Base-by-base conservation (phyloP, 2,888 invertebrate species). In the Cosmia pyralina region DNA sequence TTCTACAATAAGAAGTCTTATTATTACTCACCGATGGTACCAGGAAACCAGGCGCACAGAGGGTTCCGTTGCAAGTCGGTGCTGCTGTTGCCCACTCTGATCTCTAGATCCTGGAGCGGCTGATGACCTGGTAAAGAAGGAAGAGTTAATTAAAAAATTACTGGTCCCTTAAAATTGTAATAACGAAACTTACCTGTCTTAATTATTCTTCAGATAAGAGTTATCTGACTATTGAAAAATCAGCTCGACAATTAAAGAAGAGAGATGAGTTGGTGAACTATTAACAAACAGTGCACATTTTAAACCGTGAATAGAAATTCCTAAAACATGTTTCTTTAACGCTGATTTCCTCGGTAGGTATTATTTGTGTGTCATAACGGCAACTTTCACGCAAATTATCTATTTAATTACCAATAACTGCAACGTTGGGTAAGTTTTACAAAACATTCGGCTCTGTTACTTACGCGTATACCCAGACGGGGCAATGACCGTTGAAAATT, bases 41-140 rank as follows among this genome's bases (percentile, higher is more conserved):
- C 98, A 4, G 99, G 99, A 93, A 98, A 98, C 99, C 99, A 99
- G 44, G 99, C 98, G 91, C 99, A 99, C 0, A 99, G 95, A 22
- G 98, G 98, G 94, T 99, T 99, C 76, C 98, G 97, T 91, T 98
- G 98, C 66, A 98, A 94, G 88, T 98, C 98, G 0, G 97, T 97
- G 89, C 98, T 98, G 93, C 98, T 98, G 93, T 99, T 99, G 34
- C 99, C 99, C n/a, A 98, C 98, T 70, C 98, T 96, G 79, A 98
- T 98, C 95, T 99, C 98, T 70, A 99, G 95, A 91, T 98, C 98
- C 92, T 98, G 98, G 19, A 99, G 96, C 4, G 98, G 98, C 89
- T 98, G 98, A 90, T 98, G 98, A 75, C 98, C 98, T 97, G 93
- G 17, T 60, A 48, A 44, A 53, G 15, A 69, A 17, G n/a, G 4